A percentile compares a stretch with the other conserved stretches of the same genome.
Conservation (phyloP, 1,140 invertebrate species). For the Calephelis nemesis region DNA sequence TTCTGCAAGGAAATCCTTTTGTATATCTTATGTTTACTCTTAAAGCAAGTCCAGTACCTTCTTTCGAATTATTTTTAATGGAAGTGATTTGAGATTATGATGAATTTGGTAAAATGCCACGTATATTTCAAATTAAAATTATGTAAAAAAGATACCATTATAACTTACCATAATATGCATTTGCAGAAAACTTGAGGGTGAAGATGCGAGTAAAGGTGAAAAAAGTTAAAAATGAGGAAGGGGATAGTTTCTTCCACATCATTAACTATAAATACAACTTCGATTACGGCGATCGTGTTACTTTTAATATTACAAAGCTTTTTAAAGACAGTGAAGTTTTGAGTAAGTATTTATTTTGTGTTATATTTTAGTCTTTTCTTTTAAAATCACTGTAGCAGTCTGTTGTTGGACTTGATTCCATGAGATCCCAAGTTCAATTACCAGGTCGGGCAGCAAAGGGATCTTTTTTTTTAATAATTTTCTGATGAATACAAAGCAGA, state of each 20-base stretch:
- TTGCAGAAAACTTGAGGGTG: constrained; percentile 65
- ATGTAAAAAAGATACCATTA: background rate
- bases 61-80: too few species aligned
- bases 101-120: constrained; percentile 12
- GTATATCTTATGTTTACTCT: too few species aligned
- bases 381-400: too few species aligned
- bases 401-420: too few species aligned
- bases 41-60: too few species aligned
- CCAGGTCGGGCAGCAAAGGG: too few species aligned
- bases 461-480: too few species aligned
- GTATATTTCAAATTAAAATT: background rate
- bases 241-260: constrained; percentile 49
- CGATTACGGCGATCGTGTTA: constrained; percentile 58
- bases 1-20: too few species aligned
- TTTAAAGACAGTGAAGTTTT: constrained; percentile 65
- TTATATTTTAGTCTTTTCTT: background rate
- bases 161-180: background rate
- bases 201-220: constrained; percentile 63
- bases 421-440: too few species aligned
- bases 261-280: constrained; percentile 65
- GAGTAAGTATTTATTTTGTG: constrained; percentile 47
- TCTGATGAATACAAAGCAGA: too few species aligned
- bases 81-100: too few species aligned
- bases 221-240: constrained; percentile 56
- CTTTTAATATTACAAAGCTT: constrained; percentile 57